A percentile compares a stretch with the other conserved stretches of the same genome.
Conservation (phyloP, 1,140 invertebrate species). For the Bathynomus jamesi region DNA sequence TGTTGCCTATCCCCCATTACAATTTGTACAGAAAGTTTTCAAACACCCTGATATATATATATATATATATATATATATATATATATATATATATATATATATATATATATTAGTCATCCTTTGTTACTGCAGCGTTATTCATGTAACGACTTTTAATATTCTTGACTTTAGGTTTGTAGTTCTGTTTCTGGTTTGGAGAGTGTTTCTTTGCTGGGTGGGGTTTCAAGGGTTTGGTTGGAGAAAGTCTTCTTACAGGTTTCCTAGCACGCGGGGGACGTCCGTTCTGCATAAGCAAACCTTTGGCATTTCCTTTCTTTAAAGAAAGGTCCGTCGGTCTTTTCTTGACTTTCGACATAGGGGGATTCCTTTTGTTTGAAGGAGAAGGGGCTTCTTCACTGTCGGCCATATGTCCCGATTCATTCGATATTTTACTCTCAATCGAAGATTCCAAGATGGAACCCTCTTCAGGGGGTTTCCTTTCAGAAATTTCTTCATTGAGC, state of each 20-base stretch:
- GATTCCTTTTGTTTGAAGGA: not conserved
- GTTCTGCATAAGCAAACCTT: not conserved
- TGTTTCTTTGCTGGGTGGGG: not conserved
- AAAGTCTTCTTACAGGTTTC: not conserved
- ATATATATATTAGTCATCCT: not conserved
- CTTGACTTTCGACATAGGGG: not conserved
- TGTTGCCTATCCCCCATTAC: too few relatives aligned
- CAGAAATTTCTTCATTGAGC: conserved; percentile 17
- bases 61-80: conserved; percentile 1
- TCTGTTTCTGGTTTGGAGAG: conserved; percentile 1
- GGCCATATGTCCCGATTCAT: conserved; percentile 20
- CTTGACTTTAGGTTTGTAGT: conserved; percentile 1
- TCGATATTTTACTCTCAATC: conserved; percentile 15
- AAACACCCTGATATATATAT: not conserved
- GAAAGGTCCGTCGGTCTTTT: not conserved
- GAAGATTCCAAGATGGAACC: conserved; percentile 15
- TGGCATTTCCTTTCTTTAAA: not conserved
- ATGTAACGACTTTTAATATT: conserved; percentile 29
- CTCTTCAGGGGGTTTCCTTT: not conserved
- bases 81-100: not conserved
- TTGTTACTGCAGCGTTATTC: not conserved
- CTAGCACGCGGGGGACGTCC: not conserved
- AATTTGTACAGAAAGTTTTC: too few relatives aligned
- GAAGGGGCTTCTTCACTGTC: conserved; percentile 7
- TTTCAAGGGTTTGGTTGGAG: not conserved